Base-by-base conservation (phyloP, 2,888 invertebrate genomes). In the Marasmarcha lunaedactyla region DNA sequence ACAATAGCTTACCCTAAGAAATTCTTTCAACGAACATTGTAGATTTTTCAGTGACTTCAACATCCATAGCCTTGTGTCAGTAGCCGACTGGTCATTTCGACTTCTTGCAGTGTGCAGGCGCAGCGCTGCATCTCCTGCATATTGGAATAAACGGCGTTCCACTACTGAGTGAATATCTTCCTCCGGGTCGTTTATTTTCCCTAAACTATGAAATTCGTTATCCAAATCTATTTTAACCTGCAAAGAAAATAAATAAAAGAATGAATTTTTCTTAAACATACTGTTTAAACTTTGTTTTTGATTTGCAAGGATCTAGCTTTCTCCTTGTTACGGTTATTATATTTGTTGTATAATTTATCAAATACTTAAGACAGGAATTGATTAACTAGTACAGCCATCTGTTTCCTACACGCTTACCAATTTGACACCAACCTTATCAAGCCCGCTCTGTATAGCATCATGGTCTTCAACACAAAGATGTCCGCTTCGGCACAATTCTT, bases 161-260 rank as follows among this genome's bases (percentile, higher is more conserved):
- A 93, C 93, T 4, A 92, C 92, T 1, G 93, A 91, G 59, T 95
- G 94, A 38, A 95, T 91, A 63, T 94, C 94, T 71, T 95, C 94
- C 59, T 94, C 94, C 0, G 84, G 69, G 15, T 85, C 74, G 41
- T 73, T 64, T 35, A 92, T 73, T 1, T 74, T 64, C 38, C 85
- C 73, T 15, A 88, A 72, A 38, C 71, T 51, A 35, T 89, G 86
- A 1, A 76, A 61, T 6, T 85, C 85, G 36, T 77, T 71, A 36
- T 85, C 72, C 88, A 94, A 91, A 59, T 94, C 93, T 37, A 73
- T 66, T 47, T 86, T 81, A n/a, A 89, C 84, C 87, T 88, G 27
- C 13, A 6, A 10, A 33, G n/a, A n/a, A n/a, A n/a, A n/a, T n/a
- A n/a, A n/a, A n/a, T n/a, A n/a, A n/a, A n/a, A n/a, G n/a, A n/a